These are phyloP conservation scores for Peromyscus nudipes DNA, from an alignment of 2,797 vertebrate species.

Conservation along the genomic window DNA sequence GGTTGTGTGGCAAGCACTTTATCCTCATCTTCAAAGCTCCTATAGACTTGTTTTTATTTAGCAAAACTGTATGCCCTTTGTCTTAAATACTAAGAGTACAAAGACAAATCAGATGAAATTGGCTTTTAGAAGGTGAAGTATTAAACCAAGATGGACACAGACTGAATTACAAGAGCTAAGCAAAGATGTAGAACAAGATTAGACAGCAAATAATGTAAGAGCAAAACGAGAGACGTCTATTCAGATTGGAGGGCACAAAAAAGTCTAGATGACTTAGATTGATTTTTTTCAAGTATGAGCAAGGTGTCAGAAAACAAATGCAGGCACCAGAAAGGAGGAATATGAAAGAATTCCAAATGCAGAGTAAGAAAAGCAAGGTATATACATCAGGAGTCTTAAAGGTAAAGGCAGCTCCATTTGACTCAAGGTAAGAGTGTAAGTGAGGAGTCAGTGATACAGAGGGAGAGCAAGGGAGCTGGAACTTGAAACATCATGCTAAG, in stretches of 20 bases:
- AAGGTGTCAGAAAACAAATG: neutral
- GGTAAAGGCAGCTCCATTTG: fast-evolving
- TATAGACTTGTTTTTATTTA: neutral
- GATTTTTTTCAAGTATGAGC: neutral
- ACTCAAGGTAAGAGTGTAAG: neutral
- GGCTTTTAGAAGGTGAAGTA: fast-evolving
- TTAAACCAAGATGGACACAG: fast-evolving
- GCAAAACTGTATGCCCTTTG: neutral
- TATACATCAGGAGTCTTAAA: neutral
- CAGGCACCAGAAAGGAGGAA: fast-evolving
- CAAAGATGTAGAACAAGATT: neutral
- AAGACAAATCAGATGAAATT: neutral
- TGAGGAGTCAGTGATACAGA: neutral
- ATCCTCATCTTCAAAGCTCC: too few species aligned
- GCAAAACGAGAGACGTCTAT: fast-evolving
- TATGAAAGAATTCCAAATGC: fast-evolving
- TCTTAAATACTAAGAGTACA: neutral
- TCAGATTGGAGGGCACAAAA: fast-evolving
- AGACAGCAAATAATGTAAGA: neutral
- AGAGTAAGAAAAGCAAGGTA: neutral
- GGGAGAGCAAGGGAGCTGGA: neutral
- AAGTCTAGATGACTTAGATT: neutral
- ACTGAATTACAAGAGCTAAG: too few species aligned
- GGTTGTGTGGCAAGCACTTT: neutral
- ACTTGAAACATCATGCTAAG: neutral